Evolutionary conservation across 2,797 vertebrate genomes (phyloP).

Genomic region (Falco rusticolus): DNA sequence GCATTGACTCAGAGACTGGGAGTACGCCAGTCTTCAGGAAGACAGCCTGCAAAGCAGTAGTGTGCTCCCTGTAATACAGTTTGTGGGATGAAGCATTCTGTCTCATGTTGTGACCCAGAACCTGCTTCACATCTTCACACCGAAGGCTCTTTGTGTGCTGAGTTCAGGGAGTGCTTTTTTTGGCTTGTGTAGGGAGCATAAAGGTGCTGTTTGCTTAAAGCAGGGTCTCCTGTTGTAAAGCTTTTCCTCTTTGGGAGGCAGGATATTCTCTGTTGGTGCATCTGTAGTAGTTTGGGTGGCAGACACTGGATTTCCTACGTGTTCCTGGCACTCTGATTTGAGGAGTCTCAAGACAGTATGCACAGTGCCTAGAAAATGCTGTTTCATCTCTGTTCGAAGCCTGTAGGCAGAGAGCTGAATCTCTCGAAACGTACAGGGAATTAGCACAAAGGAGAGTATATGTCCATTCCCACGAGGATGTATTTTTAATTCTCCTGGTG

Average conservation of each 20-base stretch:
- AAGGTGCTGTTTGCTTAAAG: background rate
- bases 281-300: background rate
- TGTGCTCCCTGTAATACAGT: background rate
- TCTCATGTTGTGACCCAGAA: background rate
- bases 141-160: background rate
- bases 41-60: background rate
- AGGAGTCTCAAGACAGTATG: background rate
- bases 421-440: background rate
- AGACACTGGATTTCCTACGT: background rate
- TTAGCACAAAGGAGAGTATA: background rate
- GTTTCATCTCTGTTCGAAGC: background rate
- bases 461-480: background rate
- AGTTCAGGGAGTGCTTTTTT: background rate
- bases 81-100: background rate
- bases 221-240: background rate
- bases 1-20: background rate
- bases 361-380: background rate
- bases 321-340: background rate
- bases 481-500: background rate
- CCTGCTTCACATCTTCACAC: background rate
- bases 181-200: background rate
- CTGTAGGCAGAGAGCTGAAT: background rate
- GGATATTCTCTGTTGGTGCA: background rate
- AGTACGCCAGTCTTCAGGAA: background rate
- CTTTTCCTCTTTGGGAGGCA: background rate